Conservation (phyloP, 2,888 invertebrate species). For the Dryocosmus kuriphilus region DNA sequence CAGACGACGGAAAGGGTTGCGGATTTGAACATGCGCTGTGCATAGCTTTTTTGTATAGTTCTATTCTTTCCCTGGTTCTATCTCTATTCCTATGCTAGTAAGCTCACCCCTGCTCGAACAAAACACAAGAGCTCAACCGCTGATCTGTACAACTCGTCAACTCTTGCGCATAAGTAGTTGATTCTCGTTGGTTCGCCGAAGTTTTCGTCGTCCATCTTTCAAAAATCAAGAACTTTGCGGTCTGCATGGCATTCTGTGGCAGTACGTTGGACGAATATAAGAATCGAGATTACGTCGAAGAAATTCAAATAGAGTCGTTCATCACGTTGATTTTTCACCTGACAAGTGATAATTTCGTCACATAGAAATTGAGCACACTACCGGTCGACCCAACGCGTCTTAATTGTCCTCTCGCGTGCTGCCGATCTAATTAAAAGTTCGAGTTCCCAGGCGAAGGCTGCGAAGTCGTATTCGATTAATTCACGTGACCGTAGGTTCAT, state of each 20-base stretch:
- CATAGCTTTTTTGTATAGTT: no score
- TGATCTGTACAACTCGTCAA: no score
- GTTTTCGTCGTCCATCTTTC: conserved; percentile 46
- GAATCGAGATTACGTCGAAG: not conserved
- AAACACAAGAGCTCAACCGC: conserved; percentile 45
- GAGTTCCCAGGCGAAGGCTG: conserved; percentile 26
- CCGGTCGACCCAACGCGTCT: not conserved
- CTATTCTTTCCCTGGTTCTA: no score
- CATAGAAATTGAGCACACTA: not conserved
- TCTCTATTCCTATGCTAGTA: no score
- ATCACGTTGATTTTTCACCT: not conserved
- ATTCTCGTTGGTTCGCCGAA: conserved; percentile 11
- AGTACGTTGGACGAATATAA: not conserved
- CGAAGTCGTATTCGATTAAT: conserved; percentile 40
- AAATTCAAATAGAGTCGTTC: not conserved
- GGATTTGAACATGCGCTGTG: conserved; percentile 52
- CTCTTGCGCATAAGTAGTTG: conserved; percentile 38
- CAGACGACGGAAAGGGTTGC: conserved; percentile 47
- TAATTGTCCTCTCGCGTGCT: conserved; percentile 19
- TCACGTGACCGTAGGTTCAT: conserved; percentile 41
- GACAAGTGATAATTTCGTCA: conserved; percentile 29
- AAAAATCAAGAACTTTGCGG: conserved; percentile 35
- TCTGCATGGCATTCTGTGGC: conserved; percentile 8
- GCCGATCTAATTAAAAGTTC: conserved; percentile 35
- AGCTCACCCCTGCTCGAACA: conserved; percentile 29